phyloP scores from a whole-genome alignment of 2,888 invertebrate genomes.

The Drosophila flavopinicola region DNA sequence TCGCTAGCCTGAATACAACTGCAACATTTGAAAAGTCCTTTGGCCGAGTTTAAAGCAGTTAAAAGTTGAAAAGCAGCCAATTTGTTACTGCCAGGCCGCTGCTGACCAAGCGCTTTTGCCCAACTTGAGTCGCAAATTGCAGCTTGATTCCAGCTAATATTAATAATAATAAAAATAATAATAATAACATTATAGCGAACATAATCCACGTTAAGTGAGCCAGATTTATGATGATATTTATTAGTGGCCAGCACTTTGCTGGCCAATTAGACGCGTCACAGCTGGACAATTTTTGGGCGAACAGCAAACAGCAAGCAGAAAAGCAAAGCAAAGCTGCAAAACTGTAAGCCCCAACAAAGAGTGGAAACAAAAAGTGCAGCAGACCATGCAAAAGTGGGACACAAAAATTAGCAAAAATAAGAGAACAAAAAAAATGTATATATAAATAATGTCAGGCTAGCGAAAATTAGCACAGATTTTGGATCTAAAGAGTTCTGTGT shows the following conservation, averaged over 20 bases:
- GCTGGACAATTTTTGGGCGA: conserved; percentile 35
- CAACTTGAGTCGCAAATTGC: conserved; percentile 23
- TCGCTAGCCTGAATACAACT: conserved; percentile 1
- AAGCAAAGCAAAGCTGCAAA: conserved; percentile 13
- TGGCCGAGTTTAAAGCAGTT: conserved; percentile 16
- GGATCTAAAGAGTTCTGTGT: neutral
- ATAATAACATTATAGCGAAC: conserved; percentile 14
- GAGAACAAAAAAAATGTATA: conserved; percentile 1
- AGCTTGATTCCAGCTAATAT: conserved; percentile 44
- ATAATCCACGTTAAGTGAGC: conserved; percentile 44
- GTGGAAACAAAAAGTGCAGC: conserved; percentile 43
- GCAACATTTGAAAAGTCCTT: conserved; percentile 25
- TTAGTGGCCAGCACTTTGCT: conserved; percentile 58
- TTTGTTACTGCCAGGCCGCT: conserved; percentile 27
- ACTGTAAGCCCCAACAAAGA: conserved; percentile 21
- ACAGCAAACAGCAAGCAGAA: too few species aligned
- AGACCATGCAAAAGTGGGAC: conserved; percentile 54
- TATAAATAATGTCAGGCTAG: conserved; percentile 37
- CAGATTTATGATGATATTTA: conserved; percentile 56
- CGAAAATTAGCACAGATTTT: conserved; percentile 32
- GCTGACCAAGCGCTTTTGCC: conserved; percentile 16
- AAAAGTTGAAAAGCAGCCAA: conserved; percentile 27
- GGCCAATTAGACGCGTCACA: conserved; percentile 68
- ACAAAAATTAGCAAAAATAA: conserved; percentile 12
- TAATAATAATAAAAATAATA: conserved; percentile 16